phyloP scores from a whole-genome alignment of 1,140 invertebrate genomes.

The Spodoptera litura region DNA sequence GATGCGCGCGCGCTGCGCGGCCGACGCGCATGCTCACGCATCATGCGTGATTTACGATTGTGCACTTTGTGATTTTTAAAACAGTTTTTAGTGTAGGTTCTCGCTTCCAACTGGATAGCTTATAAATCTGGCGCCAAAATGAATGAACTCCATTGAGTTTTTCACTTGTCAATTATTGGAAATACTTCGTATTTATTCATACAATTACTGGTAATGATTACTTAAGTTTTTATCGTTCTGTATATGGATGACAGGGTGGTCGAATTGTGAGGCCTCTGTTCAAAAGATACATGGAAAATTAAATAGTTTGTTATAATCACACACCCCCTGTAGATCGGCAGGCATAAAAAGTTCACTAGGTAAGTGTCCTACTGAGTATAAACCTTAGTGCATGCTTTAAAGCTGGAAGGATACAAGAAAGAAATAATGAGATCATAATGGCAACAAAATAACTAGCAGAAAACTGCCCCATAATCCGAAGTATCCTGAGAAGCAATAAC shows the following conservation, averaged over 20 bases:
- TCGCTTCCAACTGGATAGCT: slow-evolving; percentile 71
- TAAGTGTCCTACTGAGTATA: too few species aligned
- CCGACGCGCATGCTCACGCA: slow-evolving; percentile 60
- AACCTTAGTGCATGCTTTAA: too few species aligned
- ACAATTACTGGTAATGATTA: slow-evolving; percentile 54
- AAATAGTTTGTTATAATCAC: too few species aligned
- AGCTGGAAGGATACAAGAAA: too few species aligned
- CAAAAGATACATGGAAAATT: neutral
- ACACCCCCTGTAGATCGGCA: too few species aligned
- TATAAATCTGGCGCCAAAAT: slow-evolving; percentile 82
- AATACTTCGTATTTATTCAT: slow-evolving; percentile 59
- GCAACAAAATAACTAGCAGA: too few species aligned
- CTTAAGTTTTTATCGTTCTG: slow-evolving; percentile 22
- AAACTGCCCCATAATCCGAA: too few species aligned
- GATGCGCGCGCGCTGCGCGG: slow-evolving; percentile 57
- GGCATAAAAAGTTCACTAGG: too few species aligned
- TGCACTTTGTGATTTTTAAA: slow-evolving; percentile 71
- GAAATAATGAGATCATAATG: too few species aligned
- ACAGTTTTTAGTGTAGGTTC: slow-evolving; percentile 74
- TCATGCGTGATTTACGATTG: slow-evolving; percentile 77
- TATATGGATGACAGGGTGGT: slow-evolving; percentile 24
- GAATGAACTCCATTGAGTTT: slow-evolving; percentile 76
- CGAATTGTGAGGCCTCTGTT: neutral
- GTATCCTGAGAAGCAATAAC: too few species aligned
- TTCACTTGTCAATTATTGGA: slow-evolving; percentile 60